A percentile compares a stretch with the other conserved stretches of the same genome.
Conservation (phyloP, 2,797 vertebrate genomes). For the Peromyscus nudipes region DNA sequence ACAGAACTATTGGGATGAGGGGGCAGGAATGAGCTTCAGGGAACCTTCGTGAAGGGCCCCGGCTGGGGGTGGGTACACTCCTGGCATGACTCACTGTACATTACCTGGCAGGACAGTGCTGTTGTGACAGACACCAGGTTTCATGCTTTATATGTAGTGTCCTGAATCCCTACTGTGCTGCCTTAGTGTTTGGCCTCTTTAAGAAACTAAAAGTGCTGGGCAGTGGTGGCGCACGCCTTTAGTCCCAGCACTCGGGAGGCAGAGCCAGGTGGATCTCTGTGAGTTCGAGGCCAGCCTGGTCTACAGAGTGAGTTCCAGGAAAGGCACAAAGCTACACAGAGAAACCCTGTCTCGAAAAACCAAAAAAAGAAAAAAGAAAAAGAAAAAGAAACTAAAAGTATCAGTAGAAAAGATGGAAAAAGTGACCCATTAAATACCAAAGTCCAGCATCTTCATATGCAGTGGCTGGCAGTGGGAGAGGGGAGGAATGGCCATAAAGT, state of each 20-base stretch:
- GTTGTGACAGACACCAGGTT: neutral
- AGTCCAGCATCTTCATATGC: neutral
- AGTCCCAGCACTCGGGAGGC: too few relatives aligned
- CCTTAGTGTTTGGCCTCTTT: neutral
- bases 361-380: too few relatives aligned
- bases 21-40: neutral
- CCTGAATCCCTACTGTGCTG: neutral
- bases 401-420: neutral
- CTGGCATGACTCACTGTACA: neutral
- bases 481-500: neutral
- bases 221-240: too few relatives aligned
- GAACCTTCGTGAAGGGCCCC: neutral
- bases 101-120: neutral
- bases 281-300: too few relatives aligned
- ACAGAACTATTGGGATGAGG: fast-evolving
- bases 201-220: too few relatives aligned
- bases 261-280: too few relatives aligned
- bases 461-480: fast-evolving
- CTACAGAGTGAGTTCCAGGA: too few relatives aligned
- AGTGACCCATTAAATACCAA: neutral
- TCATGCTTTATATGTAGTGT: neutral
- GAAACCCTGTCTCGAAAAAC: too few relatives aligned
- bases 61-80: neutral
- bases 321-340: too few relatives aligned
- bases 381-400: too few relatives aligned